Percentiles rank a stretch among this genome's conserved stretches.
Conservation (phyloP, 1,140 invertebrate species). For the Melanaphis sacchari region DNA sequence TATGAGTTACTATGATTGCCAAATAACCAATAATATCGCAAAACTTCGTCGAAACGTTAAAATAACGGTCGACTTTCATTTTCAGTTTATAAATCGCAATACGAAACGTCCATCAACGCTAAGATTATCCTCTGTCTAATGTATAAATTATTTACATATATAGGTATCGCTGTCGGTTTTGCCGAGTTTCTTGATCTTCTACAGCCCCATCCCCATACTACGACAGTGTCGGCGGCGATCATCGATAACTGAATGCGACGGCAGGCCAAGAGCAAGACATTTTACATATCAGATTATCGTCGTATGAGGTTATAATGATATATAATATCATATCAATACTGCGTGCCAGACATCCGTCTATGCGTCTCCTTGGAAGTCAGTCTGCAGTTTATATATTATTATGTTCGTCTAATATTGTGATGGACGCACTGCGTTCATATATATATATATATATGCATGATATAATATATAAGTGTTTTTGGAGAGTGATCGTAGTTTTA, state of each 20-base stretch:
- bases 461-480: not conserved
- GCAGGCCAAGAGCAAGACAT: not conserved
- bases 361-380: not conserved
- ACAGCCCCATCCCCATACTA: fast-evolving
- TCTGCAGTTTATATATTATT: not conserved
- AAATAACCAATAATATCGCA: not conserved
- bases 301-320: not conserved
- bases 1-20: too few species aligned
- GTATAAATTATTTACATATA: not conserved
- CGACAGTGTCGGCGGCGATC: not conserved
- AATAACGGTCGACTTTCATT: constrained; percentile 28
- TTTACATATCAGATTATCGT: not conserved
- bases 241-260: not conserved
- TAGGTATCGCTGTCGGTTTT: not conserved
- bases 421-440: not conserved
- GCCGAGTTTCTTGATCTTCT: not conserved
- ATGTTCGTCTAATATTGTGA: not conserved
- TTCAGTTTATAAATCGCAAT: not conserved
- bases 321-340: not conserved
- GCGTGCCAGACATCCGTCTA: not conserved
- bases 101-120: not conserved
- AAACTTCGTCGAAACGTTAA: not conserved
- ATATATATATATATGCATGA: not conserved
- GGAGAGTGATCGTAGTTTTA: not conserved
- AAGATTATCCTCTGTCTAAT: not conserved